Evolutionary conservation across 2,113 vertebrate species (phyloP).

Genomic region (Dendropsophus ebraccatus): DNA sequence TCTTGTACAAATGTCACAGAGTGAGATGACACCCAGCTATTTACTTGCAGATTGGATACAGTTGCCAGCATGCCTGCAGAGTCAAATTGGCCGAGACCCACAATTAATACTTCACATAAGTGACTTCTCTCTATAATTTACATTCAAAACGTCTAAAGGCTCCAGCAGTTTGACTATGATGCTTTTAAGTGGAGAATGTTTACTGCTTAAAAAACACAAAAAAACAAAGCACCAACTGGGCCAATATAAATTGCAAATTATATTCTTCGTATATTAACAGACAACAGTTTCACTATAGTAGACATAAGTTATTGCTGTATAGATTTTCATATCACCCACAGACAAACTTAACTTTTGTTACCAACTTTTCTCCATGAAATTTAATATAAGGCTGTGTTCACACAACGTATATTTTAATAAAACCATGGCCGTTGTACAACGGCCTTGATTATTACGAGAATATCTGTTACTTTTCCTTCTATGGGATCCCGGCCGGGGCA

Average conservation of each 20-base stretch:
- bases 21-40: slow-evolving; percentile 64
- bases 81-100: slow-evolving; percentile 64
- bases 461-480: too few species aligned
- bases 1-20: slow-evolving; percentile 69
- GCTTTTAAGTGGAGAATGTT: slow-evolving; percentile 57
- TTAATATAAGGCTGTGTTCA: too few species aligned
- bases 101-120: slow-evolving; percentile 66
- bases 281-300: not conserved
- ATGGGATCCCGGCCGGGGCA: too few species aligned
- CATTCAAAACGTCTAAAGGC: slow-evolving; percentile 62
- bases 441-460: too few species aligned
- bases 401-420: too few species aligned
- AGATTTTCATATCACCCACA: not conserved
- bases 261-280: slow-evolving; percentile 35
- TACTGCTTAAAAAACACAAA: slow-evolving; percentile 42
- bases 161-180: slow-evolving; percentile 57
- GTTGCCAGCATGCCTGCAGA: slow-evolving; percentile 56
- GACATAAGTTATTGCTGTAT: not conserved
- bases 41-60: slow-evolving; percentile 62
- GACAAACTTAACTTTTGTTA: not conserved
- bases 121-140: slow-evolving; percentile 62
- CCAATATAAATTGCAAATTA: slow-evolving; percentile 57
- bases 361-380: not conserved
- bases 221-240: not conserved
- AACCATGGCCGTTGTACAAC: too few species aligned